phyloP scores from a whole-genome alignment of 2,888 invertebrate species.

The Drosophila trichaetosa region DNA sequence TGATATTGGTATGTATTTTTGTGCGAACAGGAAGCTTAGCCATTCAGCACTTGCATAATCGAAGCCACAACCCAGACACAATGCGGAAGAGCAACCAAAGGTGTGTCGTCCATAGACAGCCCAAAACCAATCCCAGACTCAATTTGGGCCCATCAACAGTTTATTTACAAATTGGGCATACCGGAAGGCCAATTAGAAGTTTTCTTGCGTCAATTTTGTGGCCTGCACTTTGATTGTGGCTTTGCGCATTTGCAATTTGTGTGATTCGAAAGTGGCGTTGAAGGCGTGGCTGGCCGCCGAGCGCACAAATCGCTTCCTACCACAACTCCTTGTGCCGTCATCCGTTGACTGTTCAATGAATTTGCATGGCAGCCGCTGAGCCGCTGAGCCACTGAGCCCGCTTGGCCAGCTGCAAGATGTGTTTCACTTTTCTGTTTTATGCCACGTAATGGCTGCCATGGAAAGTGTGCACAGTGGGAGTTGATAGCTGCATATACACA shows the following conservation, averaged over 20 bases:
- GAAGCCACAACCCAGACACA: constrained; percentile 7
- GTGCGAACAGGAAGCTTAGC: constrained; percentile 22
- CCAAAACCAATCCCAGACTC: neutral
- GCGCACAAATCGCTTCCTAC: constrained; percentile 50
- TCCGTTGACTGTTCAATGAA: constrained; percentile 63
- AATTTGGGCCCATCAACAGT: neutral
- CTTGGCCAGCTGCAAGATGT: constrained; percentile 55
- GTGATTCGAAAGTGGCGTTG: constrained; percentile 6
- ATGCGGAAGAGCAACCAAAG: constrained; percentile 34
- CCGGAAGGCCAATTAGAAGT: constrained; percentile 13
- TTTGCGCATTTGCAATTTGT: neutral
- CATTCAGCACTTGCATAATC: constrained; percentile 31
- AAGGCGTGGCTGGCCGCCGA: constrained; percentile 36
- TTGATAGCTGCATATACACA: constrained; percentile 10
- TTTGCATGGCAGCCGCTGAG: constrained; percentile 55
- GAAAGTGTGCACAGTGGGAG: constrained; percentile 57
- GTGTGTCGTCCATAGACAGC: neutral
- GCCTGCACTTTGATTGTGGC: neutral
- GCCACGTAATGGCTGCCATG: constrained; percentile 49
- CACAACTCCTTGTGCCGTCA: constrained; percentile 48
- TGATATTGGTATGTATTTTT: constrained; percentile 63
- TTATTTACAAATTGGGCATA: neutral
- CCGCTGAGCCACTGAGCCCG: constrained; percentile 60
- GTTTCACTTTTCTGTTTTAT: constrained; percentile 47
- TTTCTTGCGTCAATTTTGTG: neutral